phyloP scores from a whole-genome alignment of 1,140 invertebrate genomes.

The Zaprionus capensis region DNA sequence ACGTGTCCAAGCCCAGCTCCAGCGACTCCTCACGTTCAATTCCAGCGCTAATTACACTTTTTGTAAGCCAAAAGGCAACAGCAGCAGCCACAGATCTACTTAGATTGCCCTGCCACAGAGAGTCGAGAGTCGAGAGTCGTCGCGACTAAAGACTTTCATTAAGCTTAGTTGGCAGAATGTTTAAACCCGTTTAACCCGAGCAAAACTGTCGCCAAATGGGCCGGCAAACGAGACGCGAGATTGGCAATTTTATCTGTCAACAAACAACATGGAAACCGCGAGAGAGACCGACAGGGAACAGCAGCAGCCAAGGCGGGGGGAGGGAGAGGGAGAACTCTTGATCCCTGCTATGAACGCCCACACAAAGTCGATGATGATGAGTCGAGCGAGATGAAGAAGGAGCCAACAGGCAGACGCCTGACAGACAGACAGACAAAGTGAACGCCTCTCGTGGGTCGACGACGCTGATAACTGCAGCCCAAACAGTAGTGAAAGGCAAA shows the following conservation, averaged over 20 bases:
- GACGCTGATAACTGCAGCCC: conserved; percentile 10
- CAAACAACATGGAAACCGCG: conserved; percentile 62
- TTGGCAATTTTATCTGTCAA: conserved; percentile 81
- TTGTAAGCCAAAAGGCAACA: conserved; percentile 67
- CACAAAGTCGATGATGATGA: conserved; percentile 37
- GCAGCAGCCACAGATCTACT: conserved; percentile 38
- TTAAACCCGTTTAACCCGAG: conserved; percentile 78
- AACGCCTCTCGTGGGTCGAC: conserved; percentile 14
- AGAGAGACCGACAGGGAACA: conserved; percentile 10
- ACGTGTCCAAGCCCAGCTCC: conserved; percentile 62
- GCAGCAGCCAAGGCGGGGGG: not conserved
- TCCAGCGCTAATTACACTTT: conserved; percentile 81
- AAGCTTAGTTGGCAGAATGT: conserved; percentile 67
- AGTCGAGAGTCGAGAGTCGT: not conserved
- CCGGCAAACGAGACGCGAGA: conserved; percentile 41
- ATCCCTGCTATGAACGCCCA: conserved; percentile 51
- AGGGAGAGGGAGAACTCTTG: not conserved
- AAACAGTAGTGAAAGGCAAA: conserved; percentile 56
- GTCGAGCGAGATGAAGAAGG: conserved; percentile 16
- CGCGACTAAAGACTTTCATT: conserved; percentile 78
- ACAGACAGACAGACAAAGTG: not conserved
- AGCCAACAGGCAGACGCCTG: conserved; percentile 15
- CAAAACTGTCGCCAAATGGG: conserved; percentile 65
- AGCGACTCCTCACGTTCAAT: conserved; percentile 64
- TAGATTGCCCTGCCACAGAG: conserved; percentile 34